These are phyloP conservation scores for Colinus virginianus DNA, from an alignment of 2,113 vertebrate genomes.

Conservation along the genomic window DNA sequence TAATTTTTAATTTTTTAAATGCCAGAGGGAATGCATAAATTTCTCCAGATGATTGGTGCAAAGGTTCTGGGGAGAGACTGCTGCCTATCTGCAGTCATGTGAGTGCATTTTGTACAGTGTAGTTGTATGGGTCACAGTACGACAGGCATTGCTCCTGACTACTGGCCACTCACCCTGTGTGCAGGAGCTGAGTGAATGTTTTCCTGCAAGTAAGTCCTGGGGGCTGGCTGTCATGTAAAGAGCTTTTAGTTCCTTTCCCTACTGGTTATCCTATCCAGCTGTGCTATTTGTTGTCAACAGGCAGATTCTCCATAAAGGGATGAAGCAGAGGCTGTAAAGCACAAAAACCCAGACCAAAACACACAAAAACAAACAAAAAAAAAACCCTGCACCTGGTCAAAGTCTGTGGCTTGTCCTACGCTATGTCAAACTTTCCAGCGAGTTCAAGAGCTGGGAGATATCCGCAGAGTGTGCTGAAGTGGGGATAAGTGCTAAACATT, in stretches of 20 bases:
- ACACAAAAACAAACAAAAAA: not conserved
- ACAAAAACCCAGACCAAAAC: too few species aligned
- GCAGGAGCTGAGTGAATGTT: not conserved
- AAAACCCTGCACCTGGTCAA: not conserved
- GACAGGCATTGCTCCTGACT: not conserved
- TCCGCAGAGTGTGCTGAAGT: not conserved
- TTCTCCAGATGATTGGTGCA: not conserved
- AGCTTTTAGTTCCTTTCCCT: not conserved
- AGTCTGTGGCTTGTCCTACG: not conserved
- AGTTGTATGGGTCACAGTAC: not conserved
- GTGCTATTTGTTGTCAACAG: not conserved
- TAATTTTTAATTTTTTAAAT: not conserved
- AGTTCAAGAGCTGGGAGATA: not conserved
- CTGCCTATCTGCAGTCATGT: not conserved
- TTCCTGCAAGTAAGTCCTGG: not conserved
- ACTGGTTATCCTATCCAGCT: not conserved
- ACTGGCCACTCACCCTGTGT: not conserved
- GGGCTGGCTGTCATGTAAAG: not conserved
- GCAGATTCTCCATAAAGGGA: not conserved
- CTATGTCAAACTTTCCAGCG: not conserved
- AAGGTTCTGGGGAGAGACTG: not conserved
- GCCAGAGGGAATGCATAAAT: not conserved
- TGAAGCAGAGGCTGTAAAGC: not conserved
- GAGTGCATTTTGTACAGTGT: not conserved
- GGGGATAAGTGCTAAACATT: not conserved